Evolutionary conservation across 2,113 vertebrate genomes (phyloP).

Genomic region (Natator depressus): DNA sequence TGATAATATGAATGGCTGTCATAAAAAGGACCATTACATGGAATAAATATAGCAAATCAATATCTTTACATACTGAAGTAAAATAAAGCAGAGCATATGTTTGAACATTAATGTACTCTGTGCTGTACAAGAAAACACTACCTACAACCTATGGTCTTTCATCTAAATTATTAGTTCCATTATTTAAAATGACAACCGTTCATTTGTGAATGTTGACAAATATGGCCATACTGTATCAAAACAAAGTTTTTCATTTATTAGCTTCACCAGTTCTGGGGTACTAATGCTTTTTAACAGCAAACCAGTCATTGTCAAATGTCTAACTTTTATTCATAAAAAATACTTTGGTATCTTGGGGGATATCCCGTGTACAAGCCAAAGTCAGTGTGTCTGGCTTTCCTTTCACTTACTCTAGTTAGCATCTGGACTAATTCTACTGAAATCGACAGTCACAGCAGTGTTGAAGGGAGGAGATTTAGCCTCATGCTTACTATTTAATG

Average conservation of each 20-base stretch:
- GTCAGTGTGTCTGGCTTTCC: too few relatives aligned
- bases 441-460: too few relatives aligned
- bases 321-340: background rate
- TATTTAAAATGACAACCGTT: background rate
- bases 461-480: too few relatives aligned
- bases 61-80: too few relatives aligned
- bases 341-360: too few relatives aligned
- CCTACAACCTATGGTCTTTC: background rate
- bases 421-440: too few relatives aligned
- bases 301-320: background rate
- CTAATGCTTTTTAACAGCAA: background rate
- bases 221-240: fast-evolving
- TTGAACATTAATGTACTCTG: background rate
- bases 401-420: too few relatives aligned
- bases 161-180: background rate
- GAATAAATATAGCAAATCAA: too few relatives aligned
- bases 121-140: background rate
- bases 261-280: background rate
- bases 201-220: background rate
- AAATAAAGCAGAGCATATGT: too few relatives aligned
- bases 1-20: too few relatives aligned
- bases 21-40: too few relatives aligned
- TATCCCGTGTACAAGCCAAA: too few relatives aligned
- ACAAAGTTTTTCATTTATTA: background rate
- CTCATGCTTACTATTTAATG: background rate